phyloP scores from a whole-genome alignment of 2,797 vertebrate species.

The Aeoliscus strigatus region DNA sequence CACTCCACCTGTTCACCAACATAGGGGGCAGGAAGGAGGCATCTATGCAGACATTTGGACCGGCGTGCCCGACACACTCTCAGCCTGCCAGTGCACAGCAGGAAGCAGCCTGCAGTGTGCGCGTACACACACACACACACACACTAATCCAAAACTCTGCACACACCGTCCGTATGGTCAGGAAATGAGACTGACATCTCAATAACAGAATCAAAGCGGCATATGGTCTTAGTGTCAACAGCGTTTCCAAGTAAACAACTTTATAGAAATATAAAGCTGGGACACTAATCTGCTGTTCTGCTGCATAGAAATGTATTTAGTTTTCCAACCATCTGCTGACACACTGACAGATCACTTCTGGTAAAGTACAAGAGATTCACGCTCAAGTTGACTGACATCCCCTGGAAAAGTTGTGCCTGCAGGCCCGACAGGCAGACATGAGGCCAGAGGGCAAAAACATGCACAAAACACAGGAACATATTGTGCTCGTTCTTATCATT shows the following conservation, averaged over 20 bases:
- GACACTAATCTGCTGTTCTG: neutral
- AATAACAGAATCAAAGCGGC: constrained; percentile 66
- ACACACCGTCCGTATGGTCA: constrained; percentile 64
- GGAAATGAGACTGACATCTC: constrained; percentile 74
- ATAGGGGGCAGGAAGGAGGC: constrained; percentile 67
- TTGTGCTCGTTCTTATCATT: constrained; percentile 24
- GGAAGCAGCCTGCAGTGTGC: constrained; percentile 47
- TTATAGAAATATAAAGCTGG: constrained; percentile 3
- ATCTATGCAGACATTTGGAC: constrained; percentile 62
- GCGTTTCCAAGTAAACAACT: constrained; percentile 56
- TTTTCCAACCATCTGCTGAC: too few species aligned
- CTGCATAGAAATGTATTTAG: too few species aligned
- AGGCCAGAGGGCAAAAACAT: too few species aligned
- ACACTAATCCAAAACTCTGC: constrained; percentile 39
- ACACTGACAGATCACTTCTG: too few species aligned
- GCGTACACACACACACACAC: constrained; percentile 21
- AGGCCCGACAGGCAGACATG: too few species aligned
- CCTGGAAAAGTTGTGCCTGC: too few species aligned
- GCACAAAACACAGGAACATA: too few species aligned
- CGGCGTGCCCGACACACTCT: constrained; percentile 34
- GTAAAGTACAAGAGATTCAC: too few species aligned
- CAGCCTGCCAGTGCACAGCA: constrained; percentile 53
- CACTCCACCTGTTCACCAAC: constrained; percentile 70
- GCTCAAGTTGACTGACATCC: too few species aligned
- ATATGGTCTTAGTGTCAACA: constrained; percentile 62